phyloP scores from a whole-genome alignment of 2,113 vertebrate genomes.

The Malurus cyaneus region DNA sequence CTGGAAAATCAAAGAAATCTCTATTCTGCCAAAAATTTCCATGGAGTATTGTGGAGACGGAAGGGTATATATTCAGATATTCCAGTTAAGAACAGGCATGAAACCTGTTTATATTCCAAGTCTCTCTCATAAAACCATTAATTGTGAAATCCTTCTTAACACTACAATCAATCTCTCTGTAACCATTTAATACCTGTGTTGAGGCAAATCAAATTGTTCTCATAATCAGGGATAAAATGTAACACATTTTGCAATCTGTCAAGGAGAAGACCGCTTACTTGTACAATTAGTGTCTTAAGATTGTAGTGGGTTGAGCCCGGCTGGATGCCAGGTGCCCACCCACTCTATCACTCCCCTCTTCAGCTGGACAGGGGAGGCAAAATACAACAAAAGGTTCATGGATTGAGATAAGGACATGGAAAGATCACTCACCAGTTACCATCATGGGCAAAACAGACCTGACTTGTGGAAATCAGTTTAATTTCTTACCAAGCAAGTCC shows the following conservation, averaged over 20 bases:
- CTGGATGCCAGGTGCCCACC: not conserved
- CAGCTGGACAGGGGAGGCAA: not conserved
- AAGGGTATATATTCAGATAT: not conserved
- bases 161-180: constrained; percentile 22
- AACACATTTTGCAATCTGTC: constrained; percentile 41
- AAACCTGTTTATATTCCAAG: constrained; percentile 40
- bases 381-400: not conserved
- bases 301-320: not conserved
- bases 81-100: not conserved
- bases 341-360: not conserved
- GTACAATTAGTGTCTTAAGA: constrained; percentile 3
- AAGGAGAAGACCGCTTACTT: constrained; percentile 3
- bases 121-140: constrained; percentile 22
- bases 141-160: constrained; percentile 23
- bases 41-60: not conserved
- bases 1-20: not conserved
- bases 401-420: not conserved
- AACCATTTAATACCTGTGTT: constrained; percentile 38
- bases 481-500: not conserved
- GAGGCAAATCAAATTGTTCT: constrained; percentile 55
- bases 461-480: not conserved
- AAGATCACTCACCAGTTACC: not conserved
- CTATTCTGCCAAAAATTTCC: not conserved
- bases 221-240: constrained; percentile 39
- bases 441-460: not conserved